Percentiles rank a stretch among this genome's conserved stretches.
Evolutionary conservation across 2,888 invertebrate species (phyloP).

Genomic region (Dendrolimus pini): DNA sequence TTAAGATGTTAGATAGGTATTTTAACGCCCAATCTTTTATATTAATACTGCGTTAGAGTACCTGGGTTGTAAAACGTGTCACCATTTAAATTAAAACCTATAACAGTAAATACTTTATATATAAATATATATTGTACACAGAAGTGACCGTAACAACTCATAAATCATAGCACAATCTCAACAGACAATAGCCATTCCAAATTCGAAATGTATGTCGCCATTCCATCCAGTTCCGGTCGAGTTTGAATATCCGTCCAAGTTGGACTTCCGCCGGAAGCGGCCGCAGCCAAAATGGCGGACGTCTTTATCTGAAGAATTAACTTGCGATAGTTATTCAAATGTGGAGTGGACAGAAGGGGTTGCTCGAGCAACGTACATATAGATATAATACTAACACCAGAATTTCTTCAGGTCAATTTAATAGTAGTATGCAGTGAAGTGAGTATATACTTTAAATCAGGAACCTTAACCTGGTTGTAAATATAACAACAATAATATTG

Average conservation of each 20-base stretch:
- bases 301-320: constrained; percentile 75
- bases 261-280: constrained; percentile 68
- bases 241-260: constrained; percentile 74
- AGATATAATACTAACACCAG: neutral
- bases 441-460: no score
- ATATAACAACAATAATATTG: no score
- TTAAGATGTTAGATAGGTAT: no score
- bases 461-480: no score
- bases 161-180: constrained; percentile 12
- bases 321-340: constrained; percentile 71
- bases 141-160: neutral
- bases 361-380: neutral
- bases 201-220: constrained; percentile 74
- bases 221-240: constrained; percentile 70
- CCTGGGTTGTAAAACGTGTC: no score
- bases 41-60: no score
- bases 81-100: no score
- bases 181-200: constrained; percentile 53
- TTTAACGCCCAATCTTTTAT: no score
- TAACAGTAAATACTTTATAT: no score
- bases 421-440: no score
- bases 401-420: no score
- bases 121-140: no score
- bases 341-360: constrained; percentile 14
- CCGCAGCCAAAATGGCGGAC: constrained; percentile 65